These are phyloP conservation scores for Vanessa atalanta DNA, from an alignment of 1,140 invertebrate species.

Conservation along the genomic window DNA sequence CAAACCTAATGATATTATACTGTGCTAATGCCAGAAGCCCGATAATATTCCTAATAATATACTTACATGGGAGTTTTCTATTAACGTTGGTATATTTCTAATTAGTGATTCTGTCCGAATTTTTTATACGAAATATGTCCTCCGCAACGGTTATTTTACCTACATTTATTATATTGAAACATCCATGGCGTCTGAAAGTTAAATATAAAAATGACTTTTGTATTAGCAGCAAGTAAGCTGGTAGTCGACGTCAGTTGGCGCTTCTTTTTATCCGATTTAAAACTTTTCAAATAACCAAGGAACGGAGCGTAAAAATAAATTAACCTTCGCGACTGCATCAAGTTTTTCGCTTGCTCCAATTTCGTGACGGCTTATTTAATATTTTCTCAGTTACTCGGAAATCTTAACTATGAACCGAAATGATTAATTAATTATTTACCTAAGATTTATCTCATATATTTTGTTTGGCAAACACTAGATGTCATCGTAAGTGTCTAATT, in stretches of 20 bases:
- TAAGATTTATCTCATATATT: too few species aligned
- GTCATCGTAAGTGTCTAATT: neutral
- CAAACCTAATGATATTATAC: too few species aligned
- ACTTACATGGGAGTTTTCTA: too few species aligned
- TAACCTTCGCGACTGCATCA: conserved; percentile 20
- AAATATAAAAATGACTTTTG: conserved; percentile 1
- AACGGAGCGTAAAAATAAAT: conserved; percentile 24
- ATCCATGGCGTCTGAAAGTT: neutral
- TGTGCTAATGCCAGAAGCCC: too few species aligned
- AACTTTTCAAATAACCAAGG: conserved; percentile 30
- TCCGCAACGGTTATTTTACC: neutral
- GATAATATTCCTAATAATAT: too few species aligned
- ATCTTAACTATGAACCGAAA: neutral
- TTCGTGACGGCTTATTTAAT: conserved; percentile 3
- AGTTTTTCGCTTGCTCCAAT: conserved; percentile 20
- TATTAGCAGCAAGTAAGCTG: conserved; percentile 10
- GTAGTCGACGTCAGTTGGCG: conserved; percentile 16
- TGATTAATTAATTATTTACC: too few species aligned
- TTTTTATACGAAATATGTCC: too few species aligned
- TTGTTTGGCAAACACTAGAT: neutral
- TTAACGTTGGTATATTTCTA: too few species aligned
- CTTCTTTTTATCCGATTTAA: conserved; percentile 24
- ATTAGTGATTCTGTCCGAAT: too few species aligned
- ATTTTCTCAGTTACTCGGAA: neutral
- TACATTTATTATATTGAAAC: neutral